Base-by-base conservation (phyloP, 2,888 invertebrate species). In the Cetonia aurata region DNA sequence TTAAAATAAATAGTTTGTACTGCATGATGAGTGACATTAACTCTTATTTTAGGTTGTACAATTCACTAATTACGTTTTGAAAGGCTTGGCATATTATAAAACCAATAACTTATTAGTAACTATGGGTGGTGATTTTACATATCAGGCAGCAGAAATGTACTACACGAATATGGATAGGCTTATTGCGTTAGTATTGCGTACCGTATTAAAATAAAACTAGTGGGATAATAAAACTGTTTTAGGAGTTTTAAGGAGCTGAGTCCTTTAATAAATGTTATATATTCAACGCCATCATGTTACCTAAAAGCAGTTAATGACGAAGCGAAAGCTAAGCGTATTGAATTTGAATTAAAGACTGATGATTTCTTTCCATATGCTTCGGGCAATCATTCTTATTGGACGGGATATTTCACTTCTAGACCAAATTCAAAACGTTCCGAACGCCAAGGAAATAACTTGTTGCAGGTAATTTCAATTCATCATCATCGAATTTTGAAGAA, bases 101-200 rank as follows among this genome's bases (percentile, higher is more conserved):
- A 92, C 93, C 0, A 90, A 91, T 73, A 93, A 96, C 80, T 86
- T 96, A 13, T 87, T 96, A 75, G 86, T 96, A 65, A 94, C 96
- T 0, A 96, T 96, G 96, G 97, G 97, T 0, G 93, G 93, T 75
- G 97, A 98, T 84, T 97, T 98, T 82, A 90, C 93, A 77, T 97
- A 94, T 81, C 92, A 93, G 82, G 88, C 89, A 73, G 92, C 93
- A 0, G 85, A 85, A 17, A 88, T 89, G 85, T 95, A 95, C 91
- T 98, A 89, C 85, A 89, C 87, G 74, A 96, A 96, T 82, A 85
- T 98, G 85, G 98, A 98, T 81, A 94, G 92, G 80, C 86, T 98
- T 12, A 96, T 98, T 75, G 87, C 89, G 91, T 94, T 89, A 88
- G 89, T 84, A 82, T 60, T 10, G 3, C 10, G 3, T 19, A 31